phyloP scores from a whole-genome alignment of 2,113 vertebrate genomes.

The Neodontobutis hainanensis region DNA sequence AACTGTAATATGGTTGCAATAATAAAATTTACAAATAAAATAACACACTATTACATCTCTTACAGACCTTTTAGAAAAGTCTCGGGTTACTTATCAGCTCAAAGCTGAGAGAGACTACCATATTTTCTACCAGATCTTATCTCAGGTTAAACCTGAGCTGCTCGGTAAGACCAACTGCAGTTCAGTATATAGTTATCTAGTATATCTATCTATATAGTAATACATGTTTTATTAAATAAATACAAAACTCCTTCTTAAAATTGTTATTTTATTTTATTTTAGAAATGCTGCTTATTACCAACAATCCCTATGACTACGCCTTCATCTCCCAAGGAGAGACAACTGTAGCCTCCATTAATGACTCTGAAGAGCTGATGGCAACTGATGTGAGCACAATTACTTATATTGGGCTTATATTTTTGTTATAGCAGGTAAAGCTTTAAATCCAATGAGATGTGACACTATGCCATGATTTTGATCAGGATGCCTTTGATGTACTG shows the following conservation, averaged over 20 bases:
- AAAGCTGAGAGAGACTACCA: slow-evolving; percentile 92
- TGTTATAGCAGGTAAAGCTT: not conserved
- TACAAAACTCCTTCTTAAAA: not conserved
- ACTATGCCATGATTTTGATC: not conserved
- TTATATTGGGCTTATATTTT: not conserved
- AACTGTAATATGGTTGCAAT: no score
- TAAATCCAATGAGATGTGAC: not conserved
- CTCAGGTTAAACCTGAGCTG: slow-evolving; percentile 89
- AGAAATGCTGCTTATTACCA: slow-evolving; percentile 83
- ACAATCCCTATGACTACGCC: slow-evolving; percentile 75
- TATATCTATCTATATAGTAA: no score
- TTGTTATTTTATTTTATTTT: slow-evolving; percentile 19
- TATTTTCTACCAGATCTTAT: slow-evolving; percentile 94
- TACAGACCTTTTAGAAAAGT: slow-evolving; percentile 90
- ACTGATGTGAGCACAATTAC: slow-evolving; percentile 66
- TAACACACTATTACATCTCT: not conserved
- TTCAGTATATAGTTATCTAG: no score
- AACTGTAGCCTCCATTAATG: slow-evolving; percentile 72
- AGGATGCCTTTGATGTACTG: slow-evolving; percentile 81
- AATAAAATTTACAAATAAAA: no score
- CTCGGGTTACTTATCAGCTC: slow-evolving; percentile 88
- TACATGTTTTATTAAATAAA: no score
- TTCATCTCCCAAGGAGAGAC: slow-evolving; percentile 81
- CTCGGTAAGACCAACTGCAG: slow-evolving; percentile 74
- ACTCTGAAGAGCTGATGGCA: slow-evolving; percentile 71